Percentiles rank a stretch among this genome's conserved stretches.
phyloP scores from a whole-genome alignment of 2,888 invertebrate species.

The Prenolepis imparis region DNA sequence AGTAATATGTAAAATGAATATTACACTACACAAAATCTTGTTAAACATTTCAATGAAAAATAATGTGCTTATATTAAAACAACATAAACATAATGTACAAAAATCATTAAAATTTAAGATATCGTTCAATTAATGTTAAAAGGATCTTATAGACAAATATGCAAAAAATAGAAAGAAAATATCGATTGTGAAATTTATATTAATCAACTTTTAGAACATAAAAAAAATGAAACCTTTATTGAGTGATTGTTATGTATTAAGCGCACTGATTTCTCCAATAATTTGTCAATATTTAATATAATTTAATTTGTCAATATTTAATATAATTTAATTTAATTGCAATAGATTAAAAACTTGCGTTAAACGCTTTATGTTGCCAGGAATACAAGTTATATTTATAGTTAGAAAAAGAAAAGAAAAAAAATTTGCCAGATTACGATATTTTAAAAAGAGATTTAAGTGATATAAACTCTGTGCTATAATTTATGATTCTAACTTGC shows the following conservation, averaged over 20 bases:
- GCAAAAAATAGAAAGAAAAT: not conserved
- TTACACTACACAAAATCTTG: not conserved
- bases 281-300: not conserved
- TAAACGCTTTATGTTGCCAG: not conserved
- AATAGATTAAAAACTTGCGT: not conserved
- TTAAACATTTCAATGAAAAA: not conserved
- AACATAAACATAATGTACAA: not conserved
- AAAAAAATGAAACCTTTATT: not conserved
- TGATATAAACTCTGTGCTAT: slow-evolving; percentile 23
- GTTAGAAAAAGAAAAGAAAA: not conserved
- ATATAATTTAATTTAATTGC: not conserved
- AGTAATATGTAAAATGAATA: not conserved
- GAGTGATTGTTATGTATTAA: not conserved
- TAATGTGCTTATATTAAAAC: not conserved
- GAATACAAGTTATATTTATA: slow-evolving; percentile 14
- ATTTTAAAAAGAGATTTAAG: slow-evolving; percentile 7
- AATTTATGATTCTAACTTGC: slow-evolving; percentile 33
- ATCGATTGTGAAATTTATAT: not conserved
- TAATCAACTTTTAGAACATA: not conserved
- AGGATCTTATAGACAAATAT: not conserved
- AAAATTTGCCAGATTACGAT: not conserved
- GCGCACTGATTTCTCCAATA: not conserved
- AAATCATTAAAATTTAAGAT: not conserved
- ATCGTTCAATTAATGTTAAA: not conserved
- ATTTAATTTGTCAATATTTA: not conserved